Evolutionary conservation across 1,140 invertebrate genomes (phyloP), one percentile per base, ranked within the genome.

Genomic region (Mactra quadrangularis): DNA sequence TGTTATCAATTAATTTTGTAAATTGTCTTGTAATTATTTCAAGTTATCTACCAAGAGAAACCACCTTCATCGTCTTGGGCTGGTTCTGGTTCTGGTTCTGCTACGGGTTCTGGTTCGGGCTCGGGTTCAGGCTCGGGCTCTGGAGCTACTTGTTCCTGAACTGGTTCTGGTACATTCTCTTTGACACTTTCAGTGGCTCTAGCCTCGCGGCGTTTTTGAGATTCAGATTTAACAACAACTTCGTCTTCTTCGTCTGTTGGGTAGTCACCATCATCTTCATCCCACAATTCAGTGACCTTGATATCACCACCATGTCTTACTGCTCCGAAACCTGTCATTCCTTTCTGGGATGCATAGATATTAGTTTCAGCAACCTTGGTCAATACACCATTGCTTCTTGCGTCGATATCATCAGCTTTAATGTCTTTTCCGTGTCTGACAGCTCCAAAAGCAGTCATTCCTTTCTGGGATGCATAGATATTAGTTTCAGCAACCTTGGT

Each of bases 401-500:
- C 27, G n/a, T 60, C 68, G 25, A 72, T 71, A n/a, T 82, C 78
- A 25, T 60, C 78, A 22, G 78, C 78, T 33, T 53, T 60, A 33
- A 82, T 82, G 59, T 82, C 79, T 25, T 64, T 64, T 1, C 57
- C 71, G 50, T 82, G 79, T 50, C 79, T 55, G 11, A 82, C 71
- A 19, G 79, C 35, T 11, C 79, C 79, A 53, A 82, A 82, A 31
- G 57, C n/a, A 13, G 97, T 97, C 89, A 98, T 97, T 35, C 97
- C 97, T 89, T 96, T 97, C 93, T 98, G 97, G 90, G 94, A 98
- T 83, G 97, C 97, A 35, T 91, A 92, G 93, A 98, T 98, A 55
- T 98, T 98, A 59, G 96, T 96, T 55, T 97, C 97, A 60, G 97
- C 97, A 92, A 98, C 97, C 0, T 98, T 95, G 82, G 97, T 97